phyloP scores from a whole-genome alignment of 1,140 invertebrate species.

The Scylla paramamosain region DNA sequence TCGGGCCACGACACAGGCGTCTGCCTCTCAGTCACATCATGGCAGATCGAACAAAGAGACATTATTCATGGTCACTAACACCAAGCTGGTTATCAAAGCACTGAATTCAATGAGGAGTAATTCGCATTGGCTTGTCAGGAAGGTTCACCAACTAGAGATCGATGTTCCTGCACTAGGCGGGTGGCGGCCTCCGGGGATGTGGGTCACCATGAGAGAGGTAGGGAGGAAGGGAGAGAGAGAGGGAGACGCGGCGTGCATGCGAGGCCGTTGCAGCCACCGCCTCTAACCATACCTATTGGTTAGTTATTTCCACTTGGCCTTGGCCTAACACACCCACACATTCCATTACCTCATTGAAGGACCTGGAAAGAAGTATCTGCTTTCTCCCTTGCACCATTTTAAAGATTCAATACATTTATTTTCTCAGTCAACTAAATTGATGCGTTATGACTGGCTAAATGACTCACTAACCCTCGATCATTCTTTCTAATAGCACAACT shows the following conservation, averaged over 20 bases:
- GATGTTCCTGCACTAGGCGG: conserved; percentile 22
- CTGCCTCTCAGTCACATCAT: neutral
- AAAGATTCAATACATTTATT: no score
- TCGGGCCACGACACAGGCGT: no score
- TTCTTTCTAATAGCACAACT: no score
- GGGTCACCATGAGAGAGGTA: conserved; percentile 45
- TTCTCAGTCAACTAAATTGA: no score
- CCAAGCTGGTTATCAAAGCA: neutral
- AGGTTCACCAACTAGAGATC: neutral
- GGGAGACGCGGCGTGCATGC: conserved; percentile 23
- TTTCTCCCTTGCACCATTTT: no score
- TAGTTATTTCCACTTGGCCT: neutral
- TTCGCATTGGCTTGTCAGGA: conserved; percentile 1
- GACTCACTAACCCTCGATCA: no score
- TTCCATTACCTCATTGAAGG: neutral
- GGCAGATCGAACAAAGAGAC: neutral
- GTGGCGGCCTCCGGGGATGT: conserved; percentile 64
- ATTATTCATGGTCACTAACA: conserved; percentile 23
- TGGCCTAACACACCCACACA: neutral
- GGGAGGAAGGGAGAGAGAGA: conserved; percentile 21
- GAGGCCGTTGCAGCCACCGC: neutral
- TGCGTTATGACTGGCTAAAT: no score
- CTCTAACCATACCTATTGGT: neutral
- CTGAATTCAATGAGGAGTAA: conserved; percentile 17
- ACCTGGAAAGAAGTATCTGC: no score